Conservation (phyloP, 1,140 invertebrate species). For the Delia radicum region DNA sequence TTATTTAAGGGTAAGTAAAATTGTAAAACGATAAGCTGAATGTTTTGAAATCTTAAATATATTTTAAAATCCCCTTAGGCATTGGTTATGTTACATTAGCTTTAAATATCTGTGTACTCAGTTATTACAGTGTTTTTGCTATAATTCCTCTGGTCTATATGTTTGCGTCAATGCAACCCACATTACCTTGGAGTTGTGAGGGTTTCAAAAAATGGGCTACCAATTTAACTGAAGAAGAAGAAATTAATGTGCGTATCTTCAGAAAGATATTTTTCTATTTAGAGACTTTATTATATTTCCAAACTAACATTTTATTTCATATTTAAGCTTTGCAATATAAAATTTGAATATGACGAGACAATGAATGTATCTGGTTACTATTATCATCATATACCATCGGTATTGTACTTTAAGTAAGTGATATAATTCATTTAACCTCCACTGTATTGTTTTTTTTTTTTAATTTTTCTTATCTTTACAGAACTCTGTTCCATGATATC, state of each 20-base stretch:
- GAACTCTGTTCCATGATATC: not conserved
- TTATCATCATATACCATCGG: conserved; percentile 35
- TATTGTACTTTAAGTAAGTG: conserved; percentile 38
- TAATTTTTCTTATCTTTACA: not conserved
- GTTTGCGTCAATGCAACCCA: conserved; percentile 37
- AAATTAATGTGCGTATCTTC: not conserved
- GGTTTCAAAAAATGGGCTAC: conserved; percentile 22
- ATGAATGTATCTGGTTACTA: not conserved
- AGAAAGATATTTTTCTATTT: not conserved
- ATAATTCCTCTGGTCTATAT: conserved; percentile 41
- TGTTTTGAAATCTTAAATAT: not conserved
- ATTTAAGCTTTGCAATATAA: not conserved
- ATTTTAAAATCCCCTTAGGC: conserved; percentile 29
- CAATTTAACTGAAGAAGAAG: not conserved
- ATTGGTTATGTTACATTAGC: conserved; percentile 43
- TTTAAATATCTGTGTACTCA: conserved; percentile 33
- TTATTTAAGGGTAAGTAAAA: conserved; percentile 40
- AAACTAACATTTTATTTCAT: not conserved
- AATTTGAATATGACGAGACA: not conserved
- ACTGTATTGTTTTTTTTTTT: not conserved
- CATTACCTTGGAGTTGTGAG: conserved; percentile 48
- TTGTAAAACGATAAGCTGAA: not conserved
- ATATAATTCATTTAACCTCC: too few species aligned
- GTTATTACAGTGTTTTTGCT: conserved; percentile 41
- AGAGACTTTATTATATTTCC: not conserved